Evolutionary conservation across 2,888 invertebrate species (phyloP).

Genomic region (Venusia cambrica): DNA sequence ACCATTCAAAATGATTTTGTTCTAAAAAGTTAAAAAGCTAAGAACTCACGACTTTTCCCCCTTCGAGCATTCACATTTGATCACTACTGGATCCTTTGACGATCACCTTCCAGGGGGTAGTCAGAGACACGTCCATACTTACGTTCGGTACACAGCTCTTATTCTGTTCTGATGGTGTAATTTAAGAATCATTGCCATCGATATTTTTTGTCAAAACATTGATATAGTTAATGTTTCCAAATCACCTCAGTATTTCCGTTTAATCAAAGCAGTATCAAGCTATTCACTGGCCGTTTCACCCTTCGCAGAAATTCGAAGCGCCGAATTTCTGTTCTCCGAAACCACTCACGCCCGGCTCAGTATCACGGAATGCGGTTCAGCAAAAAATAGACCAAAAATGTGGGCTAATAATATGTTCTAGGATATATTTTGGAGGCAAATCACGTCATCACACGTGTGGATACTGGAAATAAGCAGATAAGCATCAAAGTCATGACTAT

Average conservation of each 20-base stretch:
- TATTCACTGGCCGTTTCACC: slow-evolving; percentile 16
- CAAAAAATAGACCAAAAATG: slow-evolving; percentile 32
- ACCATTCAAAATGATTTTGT: too few species aligned
- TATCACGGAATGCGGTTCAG: slow-evolving; percentile 29
- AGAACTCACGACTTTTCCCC: too few species aligned
- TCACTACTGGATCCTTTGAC: too few species aligned
- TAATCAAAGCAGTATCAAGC: slow-evolving; percentile 24
- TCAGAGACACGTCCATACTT: too few species aligned
- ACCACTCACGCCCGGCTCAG: slow-evolving; percentile 21
- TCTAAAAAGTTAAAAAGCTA: too few species aligned
- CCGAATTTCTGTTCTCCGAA: slow-evolving; percentile 27
- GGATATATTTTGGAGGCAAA: slow-evolving; percentile 28
- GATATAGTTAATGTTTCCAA: slow-evolving; percentile 2
- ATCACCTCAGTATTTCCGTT: slow-evolving; percentile 14
- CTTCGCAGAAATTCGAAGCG: slow-evolving; percentile 23
- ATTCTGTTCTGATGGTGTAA: too few species aligned
- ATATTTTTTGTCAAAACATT: not conserved
- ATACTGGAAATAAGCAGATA: slow-evolving; percentile 20
- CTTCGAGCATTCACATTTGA: too few species aligned
- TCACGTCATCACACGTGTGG: slow-evolving; percentile 25
- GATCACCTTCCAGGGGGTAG: too few species aligned
- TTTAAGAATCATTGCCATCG: too few species aligned
- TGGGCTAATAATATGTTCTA: slow-evolving; percentile 33
- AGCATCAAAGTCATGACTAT: slow-evolving; percentile 13
- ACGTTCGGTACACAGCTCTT: too few species aligned